phyloP scores from a whole-genome alignment of 1,140 invertebrate species.

The Leptinotarsa defecta region DNA sequence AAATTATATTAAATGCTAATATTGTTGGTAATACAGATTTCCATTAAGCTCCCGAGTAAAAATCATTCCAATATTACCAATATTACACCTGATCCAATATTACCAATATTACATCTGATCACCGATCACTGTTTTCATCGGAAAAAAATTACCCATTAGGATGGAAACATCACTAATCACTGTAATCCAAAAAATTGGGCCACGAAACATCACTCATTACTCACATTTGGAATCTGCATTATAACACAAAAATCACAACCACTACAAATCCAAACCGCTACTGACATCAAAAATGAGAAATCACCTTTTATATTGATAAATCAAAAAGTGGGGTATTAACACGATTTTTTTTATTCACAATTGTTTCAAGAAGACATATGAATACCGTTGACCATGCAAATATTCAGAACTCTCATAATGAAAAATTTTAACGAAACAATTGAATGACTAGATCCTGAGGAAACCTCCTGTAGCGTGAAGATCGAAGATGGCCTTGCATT shows the following conservation, averaged over 20 bases:
- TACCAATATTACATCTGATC: neutral
- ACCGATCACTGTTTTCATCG: neutral
- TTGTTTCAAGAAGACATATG: slow-evolving; percentile 43
- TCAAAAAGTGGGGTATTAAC: slow-evolving; percentile 40
- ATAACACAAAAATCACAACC: neutral
- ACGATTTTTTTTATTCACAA: slow-evolving; percentile 32
- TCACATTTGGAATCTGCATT: slow-evolving; percentile 31
- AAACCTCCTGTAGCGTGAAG: slow-evolving; percentile 45
- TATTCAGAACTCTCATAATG: slow-evolving; percentile 32
- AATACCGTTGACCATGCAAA: slow-evolving; percentile 33
- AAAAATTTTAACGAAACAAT: slow-evolving; percentile 32
- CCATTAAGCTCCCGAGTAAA: no score
- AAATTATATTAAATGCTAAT: no score
- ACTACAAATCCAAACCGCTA: slow-evolving; percentile 5
- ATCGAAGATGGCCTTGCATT: slow-evolving; percentile 47
- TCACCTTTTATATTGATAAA: slow-evolving; percentile 40
- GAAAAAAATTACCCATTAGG: no score
- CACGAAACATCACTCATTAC: slow-evolving; percentile 19
- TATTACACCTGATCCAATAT: no score
- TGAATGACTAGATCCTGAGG: slow-evolving; percentile 38
- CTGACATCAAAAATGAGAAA: slow-evolving; percentile 38
- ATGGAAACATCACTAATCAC: neutral
- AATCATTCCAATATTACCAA: neutral
- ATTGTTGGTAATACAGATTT: no score
- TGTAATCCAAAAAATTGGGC: slow-evolving; percentile 16